phyloP scores from a whole-genome alignment of 2,888 invertebrate species.

The Drosophila dives region DNA sequence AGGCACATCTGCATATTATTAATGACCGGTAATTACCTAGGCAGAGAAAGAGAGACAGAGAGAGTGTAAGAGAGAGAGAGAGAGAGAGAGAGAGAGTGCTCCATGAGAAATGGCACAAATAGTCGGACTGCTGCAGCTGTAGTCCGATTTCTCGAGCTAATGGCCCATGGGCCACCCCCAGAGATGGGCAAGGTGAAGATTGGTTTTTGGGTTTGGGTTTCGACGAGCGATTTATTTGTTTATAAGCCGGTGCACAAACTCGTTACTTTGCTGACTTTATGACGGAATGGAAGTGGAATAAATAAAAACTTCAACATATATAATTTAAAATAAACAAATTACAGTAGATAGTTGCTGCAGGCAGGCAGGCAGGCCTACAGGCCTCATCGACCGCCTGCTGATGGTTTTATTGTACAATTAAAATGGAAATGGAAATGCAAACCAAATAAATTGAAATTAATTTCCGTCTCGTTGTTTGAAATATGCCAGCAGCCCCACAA shows the following conservation, averaged over 20 bases:
- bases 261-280: constrained; percentile 37
- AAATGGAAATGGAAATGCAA: constrained; percentile 32
- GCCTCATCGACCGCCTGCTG: constrained; percentile 59
- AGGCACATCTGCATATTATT: constrained; percentile 75
- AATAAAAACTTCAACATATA: constrained; percentile 79
- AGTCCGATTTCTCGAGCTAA: constrained; percentile 42
- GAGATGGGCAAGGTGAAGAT: constrained; percentile 17
- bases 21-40: constrained; percentile 77
- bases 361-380: not conserved
- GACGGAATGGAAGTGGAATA: constrained; percentile 48
- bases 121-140: constrained; percentile 33
- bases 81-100: not conserved
- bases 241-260: constrained; percentile 31
- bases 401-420: constrained; percentile 76
- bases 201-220: not conserved
- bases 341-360: constrained; percentile 47
- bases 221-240: constrained; percentile 62
- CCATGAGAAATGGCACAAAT: constrained; percentile 57
- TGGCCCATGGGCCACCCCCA: constrained; percentile 61
- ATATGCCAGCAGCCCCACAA: constrained; percentile 56
- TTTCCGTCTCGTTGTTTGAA: constrained; percentile 70
- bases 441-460: constrained; percentile 58
- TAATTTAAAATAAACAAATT: constrained; percentile 77
- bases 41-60: constrained; percentile 8
- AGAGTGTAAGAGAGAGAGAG: not conserved